Base-by-base conservation (phyloP, 2,797 vertebrate species). In the Nothura maculosa region DNA sequence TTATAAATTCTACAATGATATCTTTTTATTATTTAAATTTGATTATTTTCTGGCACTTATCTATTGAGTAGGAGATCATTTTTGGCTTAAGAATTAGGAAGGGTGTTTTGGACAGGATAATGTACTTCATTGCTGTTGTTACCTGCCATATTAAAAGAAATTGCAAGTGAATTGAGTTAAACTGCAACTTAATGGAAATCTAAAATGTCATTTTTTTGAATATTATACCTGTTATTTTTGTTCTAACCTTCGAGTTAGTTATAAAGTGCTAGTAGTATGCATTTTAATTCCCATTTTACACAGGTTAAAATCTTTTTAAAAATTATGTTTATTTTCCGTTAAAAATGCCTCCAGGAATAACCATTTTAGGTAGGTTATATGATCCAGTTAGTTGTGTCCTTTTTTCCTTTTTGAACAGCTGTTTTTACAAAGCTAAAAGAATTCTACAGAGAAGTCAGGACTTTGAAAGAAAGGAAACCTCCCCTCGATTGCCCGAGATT, bases 321-420 rank as follows among this genome's bases (percentile, higher is more conserved):
- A 42, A 14, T 25, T 73, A 3, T 14, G 2, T 66, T 10, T 83
- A 36, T 79, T 86, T 38, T 88, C 14, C 78, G 28, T 21, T 17
- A 40, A 81, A 72, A 74, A 50, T 54, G 16, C 4, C 8, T 75
- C 45, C 79, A 82, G 28, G 52, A 84, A 30, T 42, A 42, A 22
- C 36, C 7, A 3, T 83, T 68, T 64, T 78, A 3, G 3, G 2
- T 45, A 73, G 58, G 32, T 40, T 0, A 0, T 69, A 8, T 60
- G 11, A 73, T 20, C 15, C 76, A 22, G 2, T 11, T 84, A 28
- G 16, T 43, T 73, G 42, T 73, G 9, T 79, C 18, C 6, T 3
- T 5, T 70, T 85, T 82, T 80, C 32, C n/a, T 80, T 70, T 72
- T 38, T 22, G 74, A 87, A 60, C 5, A 50, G 12, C 30, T 89